phyloP scores from a whole-genome alignment of 2,888 invertebrate species.

The Monopis laevigella region DNA sequence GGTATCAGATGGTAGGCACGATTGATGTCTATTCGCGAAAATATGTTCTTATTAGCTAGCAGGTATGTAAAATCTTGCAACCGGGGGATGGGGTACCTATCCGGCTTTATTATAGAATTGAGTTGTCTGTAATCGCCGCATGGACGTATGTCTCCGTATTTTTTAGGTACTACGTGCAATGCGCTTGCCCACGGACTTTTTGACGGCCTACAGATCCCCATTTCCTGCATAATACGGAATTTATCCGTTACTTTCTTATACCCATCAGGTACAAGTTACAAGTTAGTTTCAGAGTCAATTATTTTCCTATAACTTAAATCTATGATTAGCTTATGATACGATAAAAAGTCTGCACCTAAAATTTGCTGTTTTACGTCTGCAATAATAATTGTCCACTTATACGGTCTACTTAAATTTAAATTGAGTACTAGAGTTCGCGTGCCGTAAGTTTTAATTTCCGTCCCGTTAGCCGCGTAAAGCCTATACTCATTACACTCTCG shows the following conservation, averaged over 20 bases:
- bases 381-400: constrained; percentile 16
- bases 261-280: constrained; percentile 25
- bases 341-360: constrained; percentile 19
- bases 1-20: constrained; percentile 10
- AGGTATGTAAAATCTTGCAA: constrained; percentile 25
- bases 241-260: constrained; percentile 27
- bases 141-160: constrained; percentile 19
- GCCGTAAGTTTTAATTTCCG: constrained; percentile 18
- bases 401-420: constrained; percentile 16
- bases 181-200: constrained; percentile 36
- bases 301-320: constrained; percentile 16
- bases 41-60: constrained; percentile 18
- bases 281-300: constrained; percentile 16
- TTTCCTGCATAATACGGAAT: constrained; percentile 28
- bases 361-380: constrained; percentile 17
- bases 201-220: constrained; percentile 38
- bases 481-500: constrained; percentile 13
- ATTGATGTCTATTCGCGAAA: constrained; percentile 25
- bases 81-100: constrained; percentile 28
- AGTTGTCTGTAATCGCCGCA: constrained; percentile 31
- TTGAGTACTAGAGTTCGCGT: constrained; percentile 14
- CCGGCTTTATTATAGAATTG: constrained; percentile 26
- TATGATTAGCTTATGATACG: constrained; percentile 14
- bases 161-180: constrained; percentile 26
- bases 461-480: constrained; percentile 22